Conservation (phyloP, 2,113 vertebrate genomes). For the Lonchura striata region DNA sequence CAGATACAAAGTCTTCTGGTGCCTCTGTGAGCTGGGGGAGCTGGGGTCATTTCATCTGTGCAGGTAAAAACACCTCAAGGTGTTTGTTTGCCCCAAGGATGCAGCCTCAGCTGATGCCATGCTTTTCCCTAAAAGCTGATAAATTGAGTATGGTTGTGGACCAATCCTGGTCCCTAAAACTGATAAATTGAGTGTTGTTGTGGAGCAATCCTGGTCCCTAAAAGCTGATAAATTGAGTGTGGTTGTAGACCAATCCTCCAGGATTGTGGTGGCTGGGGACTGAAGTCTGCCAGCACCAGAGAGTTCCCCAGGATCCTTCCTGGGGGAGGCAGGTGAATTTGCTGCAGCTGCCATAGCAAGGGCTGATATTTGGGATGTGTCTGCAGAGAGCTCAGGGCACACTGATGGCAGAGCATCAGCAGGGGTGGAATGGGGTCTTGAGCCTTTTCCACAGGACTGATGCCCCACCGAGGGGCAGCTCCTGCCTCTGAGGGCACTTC, state of each 20-base stretch:
- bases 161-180: too few relatives aligned
- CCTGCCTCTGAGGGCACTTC: rapidly evolving
- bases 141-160: neutral
- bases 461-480: neutral
- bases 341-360: rapidly evolving
- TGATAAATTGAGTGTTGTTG: neutral
- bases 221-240: rapidly evolving
- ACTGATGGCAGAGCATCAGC: rapidly evolving
- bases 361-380: neutral
- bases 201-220: too few relatives aligned
- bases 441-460: neutral
- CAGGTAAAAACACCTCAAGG: neutral
- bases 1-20: neutral
- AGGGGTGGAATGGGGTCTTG: rapidly evolving
- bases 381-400: neutral
- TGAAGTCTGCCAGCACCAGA: rapidly evolving
- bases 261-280: neutral
- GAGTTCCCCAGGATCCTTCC: neutral
- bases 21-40: neutral
- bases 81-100: rapidly evolving
- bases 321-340: neutral
- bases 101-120: neutral
- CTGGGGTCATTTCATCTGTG: neutral
- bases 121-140: rapidly evolving
- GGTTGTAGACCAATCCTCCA: neutral